Conservation (phyloP, 2,797 vertebrate species). For the Catharus ustulatus region DNA sequence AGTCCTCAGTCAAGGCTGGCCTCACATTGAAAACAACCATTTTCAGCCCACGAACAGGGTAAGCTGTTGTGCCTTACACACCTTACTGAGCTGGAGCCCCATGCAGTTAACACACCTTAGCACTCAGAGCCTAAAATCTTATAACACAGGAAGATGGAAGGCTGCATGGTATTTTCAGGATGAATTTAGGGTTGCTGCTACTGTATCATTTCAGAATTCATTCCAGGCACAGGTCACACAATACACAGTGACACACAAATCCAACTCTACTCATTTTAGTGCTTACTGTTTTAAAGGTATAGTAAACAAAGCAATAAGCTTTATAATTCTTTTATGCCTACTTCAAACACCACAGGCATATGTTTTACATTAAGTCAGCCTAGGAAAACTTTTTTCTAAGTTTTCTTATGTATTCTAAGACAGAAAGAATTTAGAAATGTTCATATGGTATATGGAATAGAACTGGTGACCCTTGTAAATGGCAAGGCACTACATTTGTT, state of each 20-base stretch:
- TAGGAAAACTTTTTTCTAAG: neutral
- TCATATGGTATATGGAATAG: neutral
- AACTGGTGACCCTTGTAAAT: neutral
- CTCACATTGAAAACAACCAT: neutral
- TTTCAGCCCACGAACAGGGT: accelerated
- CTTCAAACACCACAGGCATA: neutral
- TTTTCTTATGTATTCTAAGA: neutral
- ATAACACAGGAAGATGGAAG: neutral
- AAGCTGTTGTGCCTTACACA: neutral
- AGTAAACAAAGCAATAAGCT: neutral
- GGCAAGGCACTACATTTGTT: neutral
- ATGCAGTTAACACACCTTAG: neutral
- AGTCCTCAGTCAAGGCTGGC: neutral
- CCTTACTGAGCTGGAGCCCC: neutral
- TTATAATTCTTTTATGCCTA: neutral
- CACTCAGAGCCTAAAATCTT: neutral
- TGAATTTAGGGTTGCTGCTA: neutral
- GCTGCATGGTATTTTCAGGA: neutral
- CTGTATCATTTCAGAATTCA: neutral
- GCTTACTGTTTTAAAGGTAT: neutral
- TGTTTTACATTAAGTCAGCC: neutral
- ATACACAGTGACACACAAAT: neutral
- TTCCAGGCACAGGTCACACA: neutral
- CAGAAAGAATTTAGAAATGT: neutral
- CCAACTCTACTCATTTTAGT: neutral